Evolutionary conservation across 1,140 invertebrate species (phyloP).

Genomic region (Ostrea denselamellosa): DNA sequence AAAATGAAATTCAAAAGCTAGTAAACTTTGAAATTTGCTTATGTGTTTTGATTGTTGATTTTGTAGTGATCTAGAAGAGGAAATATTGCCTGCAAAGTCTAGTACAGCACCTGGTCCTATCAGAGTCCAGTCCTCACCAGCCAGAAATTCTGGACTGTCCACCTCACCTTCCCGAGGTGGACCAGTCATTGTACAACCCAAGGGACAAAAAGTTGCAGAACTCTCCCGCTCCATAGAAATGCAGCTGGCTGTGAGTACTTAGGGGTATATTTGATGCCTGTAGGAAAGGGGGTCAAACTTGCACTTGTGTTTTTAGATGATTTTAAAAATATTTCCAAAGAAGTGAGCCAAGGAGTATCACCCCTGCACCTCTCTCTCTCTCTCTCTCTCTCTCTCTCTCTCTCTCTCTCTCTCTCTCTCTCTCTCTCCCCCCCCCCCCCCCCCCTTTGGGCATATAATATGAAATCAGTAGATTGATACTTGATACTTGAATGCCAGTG

Average conservation of each 20-base stretch:
- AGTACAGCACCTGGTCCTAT: constrained; percentile 40
- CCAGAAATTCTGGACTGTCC: constrained; percentile 34
- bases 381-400: no score
- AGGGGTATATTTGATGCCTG: no score
- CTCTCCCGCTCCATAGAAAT: constrained; percentile 66
- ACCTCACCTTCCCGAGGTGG: constrained; percentile 44
- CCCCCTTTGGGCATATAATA: no score
- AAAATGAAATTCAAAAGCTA: neutral
- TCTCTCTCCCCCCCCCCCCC: no score
- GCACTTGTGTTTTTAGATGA: no score
- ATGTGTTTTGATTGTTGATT: neutral
- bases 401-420: no score
- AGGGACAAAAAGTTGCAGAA: constrained; percentile 67
- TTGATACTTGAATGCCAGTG: no score
- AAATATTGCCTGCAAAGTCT: constrained; percentile 20
- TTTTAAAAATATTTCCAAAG: no score
- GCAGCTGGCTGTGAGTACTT: constrained; percentile 66
- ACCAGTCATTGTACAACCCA: constrained; percentile 54
- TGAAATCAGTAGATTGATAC: no score
- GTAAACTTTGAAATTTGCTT: neutral
- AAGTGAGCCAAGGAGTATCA: no score
- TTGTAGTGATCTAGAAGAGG: constrained; percentile 34
- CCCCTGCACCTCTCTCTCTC: no score
- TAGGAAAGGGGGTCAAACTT: no score
- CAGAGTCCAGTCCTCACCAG: constrained; percentile 42